Base-by-base conservation (phyloP, 1,140 invertebrate species). In the Rhyacophila brunnea region DNA sequence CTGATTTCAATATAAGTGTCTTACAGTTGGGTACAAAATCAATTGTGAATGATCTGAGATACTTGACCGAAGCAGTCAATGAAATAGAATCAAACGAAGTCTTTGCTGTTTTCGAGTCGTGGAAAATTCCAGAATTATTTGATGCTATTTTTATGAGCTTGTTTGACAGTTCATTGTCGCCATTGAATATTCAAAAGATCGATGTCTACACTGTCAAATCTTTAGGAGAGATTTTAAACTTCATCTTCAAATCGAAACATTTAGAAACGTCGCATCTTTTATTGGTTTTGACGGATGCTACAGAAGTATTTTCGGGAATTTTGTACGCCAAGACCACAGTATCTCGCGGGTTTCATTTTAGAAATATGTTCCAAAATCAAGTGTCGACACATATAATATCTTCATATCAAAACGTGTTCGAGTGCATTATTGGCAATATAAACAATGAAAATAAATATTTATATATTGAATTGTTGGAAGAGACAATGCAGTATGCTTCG, bases 381-480 rank as follows among this genome's bases (percentile, higher is more conserved):
- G 23, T 28, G 23, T 28, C 9, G 23, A 3, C 23, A 9, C 23
- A 28, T 28, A 3, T 28, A 3, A 28, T 28, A 28, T 5, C 3
- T 5, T 28, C 23, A 28, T 28, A 28, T 28, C 3, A 28, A 28
- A 28, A 28, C 9, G 9, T 28, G 9, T 28, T 28, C 9, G 23
- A 28, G 9, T 28, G 9, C 9, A 28, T 28, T 9, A 28, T 5
- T 28, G 23, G 23, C 9, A 9, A 28, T 28, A 28, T 28, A 28
- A 28, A 28, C 23, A 9, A 28, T 28, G 23, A 28, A 28, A 28
- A 9, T 5, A 28, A 28, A 28, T 28, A 28, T 28, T 28, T 28
- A 28, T 28, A 28, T 28, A 28, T 9, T 9, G 23, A 28, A 9
- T 28, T 36, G 7, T 9, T 55, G 9, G 52, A 55, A 55, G 44